Evolutionary conservation across 2,888 invertebrate genomes (phyloP).

Genomic region (Hecatera dysodea): DNA sequence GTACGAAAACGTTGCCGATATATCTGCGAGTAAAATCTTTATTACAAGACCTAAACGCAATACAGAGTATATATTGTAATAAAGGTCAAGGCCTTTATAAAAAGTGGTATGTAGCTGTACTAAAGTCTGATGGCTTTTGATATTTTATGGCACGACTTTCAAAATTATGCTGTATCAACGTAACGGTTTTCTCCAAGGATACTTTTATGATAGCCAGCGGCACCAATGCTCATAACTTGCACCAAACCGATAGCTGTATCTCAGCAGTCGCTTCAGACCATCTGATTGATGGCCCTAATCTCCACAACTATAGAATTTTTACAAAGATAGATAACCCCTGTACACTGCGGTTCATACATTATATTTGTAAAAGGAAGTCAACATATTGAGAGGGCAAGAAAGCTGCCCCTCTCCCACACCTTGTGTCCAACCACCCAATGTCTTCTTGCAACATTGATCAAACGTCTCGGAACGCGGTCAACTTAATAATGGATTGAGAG

Average conservation of each 20-base stretch:
- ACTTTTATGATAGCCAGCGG: constrained; percentile 14
- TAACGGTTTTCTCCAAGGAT: constrained; percentile 9
- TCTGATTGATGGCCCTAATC: constrained; percentile 86
- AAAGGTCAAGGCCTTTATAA: constrained; percentile 17
- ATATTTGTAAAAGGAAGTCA: constrained; percentile 62
- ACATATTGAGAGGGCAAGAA: constrained; percentile 39
- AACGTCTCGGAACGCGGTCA: constrained; percentile 37
- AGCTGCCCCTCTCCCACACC: constrained; percentile 1
- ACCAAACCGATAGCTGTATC: constrained; percentile 72
- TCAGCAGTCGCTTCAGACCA: constrained; percentile 75
- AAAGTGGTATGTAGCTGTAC: constrained; percentile 5
- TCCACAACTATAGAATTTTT: constrained; percentile 80
- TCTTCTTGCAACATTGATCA: constrained; percentile 16
- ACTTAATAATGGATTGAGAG: constrained; percentile 59
- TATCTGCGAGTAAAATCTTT: constrained; percentile 33
- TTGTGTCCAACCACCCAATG: too few species aligned
- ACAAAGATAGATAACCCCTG: constrained; percentile 77
- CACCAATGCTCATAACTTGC: constrained; percentile 67
- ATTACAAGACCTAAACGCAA: constrained; percentile 18
- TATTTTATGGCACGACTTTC: constrained; percentile 10
- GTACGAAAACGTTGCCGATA: constrained; percentile 28
- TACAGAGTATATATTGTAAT: constrained; percentile 9
- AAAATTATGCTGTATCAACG: constrained; percentile 5
- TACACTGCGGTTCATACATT: constrained; percentile 68
- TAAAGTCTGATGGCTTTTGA: constrained; percentile 30